These are phyloP conservation scores for Cotesia vestalis DNA, from an alignment of 1,140 invertebrate genomes.

Conservation along the genomic window DNA sequence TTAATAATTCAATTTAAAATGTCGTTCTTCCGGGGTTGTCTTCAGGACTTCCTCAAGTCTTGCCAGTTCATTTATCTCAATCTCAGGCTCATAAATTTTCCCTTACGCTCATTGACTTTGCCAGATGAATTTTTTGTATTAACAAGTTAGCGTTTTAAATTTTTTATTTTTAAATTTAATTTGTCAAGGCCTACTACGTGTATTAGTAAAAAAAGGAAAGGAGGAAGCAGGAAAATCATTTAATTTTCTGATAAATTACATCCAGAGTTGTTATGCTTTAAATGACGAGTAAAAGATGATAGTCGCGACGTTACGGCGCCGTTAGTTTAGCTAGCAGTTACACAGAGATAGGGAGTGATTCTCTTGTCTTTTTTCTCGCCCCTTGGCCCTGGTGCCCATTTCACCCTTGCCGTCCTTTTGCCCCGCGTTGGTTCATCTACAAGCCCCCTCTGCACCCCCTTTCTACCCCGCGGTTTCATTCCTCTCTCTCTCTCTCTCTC, in stretches of 20 bases:
- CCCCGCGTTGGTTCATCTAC: neutral
- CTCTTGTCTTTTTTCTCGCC: slow-evolving; percentile 12
- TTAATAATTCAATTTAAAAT: slow-evolving; percentile 3
- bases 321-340: neutral
- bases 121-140: neutral
- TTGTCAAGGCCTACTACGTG: neutral
- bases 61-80: slow-evolving; percentile 12
- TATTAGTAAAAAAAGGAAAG: neutral
- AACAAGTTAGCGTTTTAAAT: too few species aligned
- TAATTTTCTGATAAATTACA: neutral
- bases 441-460: too few species aligned
- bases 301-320: slow-evolving; percentile 31
- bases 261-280: neutral
- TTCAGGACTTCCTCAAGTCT: neutral
- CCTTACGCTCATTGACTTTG: slow-evolving; percentile 7
- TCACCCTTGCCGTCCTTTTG: neutral
- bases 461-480: neutral
- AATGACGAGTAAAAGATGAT: slow-evolving; percentile 19
- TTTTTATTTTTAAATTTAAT: slow-evolving; percentile 1
- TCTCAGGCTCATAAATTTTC: slow-evolving; percentile 20
- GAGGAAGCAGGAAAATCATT: neutral
- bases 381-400: neutral
- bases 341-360: neutral
- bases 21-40: neutral
- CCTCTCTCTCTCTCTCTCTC: neutral